Base-by-base conservation (phyloP, 2,888 invertebrate species). In the Stegana nigrithorax region DNA sequence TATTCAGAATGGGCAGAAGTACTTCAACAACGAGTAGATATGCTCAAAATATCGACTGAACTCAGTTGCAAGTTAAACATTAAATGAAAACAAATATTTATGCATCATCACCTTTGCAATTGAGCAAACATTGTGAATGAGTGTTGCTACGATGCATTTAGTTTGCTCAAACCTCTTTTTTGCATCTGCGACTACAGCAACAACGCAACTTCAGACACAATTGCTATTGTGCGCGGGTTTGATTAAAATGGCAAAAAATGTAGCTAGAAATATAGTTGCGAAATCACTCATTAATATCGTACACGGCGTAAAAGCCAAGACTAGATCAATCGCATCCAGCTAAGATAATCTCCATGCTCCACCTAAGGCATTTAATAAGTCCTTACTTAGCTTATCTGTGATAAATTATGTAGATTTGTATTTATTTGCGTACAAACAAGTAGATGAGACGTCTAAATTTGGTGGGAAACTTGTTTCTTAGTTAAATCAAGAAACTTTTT, bases 111-210 rank as follows among this genome's bases (percentile, higher is more conserved):
- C n/a, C n/a, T n/a, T n/a, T n/a, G n/a, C n/a, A 73, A 80, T 81
- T 78, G 72, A 75, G 69, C 63, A 79, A 71, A 81, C 72, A 80
- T 79, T 72, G 73, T 74, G 74, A 70, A 67, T 70, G 67, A 58
- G 73, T 75, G 73, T 77, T 81, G 77, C 78, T 77, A 68, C 77
- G 75, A 73, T 73, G 73, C 69, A 71, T 71, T 23, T 26, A 21
- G n/a, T 70, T 64, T 66, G 64, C 66, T 12, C 44, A 64, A 58
- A 63, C 26, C 26, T 50, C n/a, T 25, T 23, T 29, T 29, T 10
- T 29, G 10, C 10, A 29, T 29, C 6, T 29, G 10, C 6, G 6
- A 29, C 29, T 29, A n/a, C n/a, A n/a, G n/a, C n/a, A n/a, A n/a
- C n/a, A n/a, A n/a, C n/a, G n/a, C n/a, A n/a, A n/a, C n/a, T n/a